A percentile compares a stretch with the other conserved stretches of the same genome.
These are phyloP conservation scores for Electrona antarctica DNA, from an alignment of 2,113 vertebrate species.

Conservation along the genomic window DNA sequence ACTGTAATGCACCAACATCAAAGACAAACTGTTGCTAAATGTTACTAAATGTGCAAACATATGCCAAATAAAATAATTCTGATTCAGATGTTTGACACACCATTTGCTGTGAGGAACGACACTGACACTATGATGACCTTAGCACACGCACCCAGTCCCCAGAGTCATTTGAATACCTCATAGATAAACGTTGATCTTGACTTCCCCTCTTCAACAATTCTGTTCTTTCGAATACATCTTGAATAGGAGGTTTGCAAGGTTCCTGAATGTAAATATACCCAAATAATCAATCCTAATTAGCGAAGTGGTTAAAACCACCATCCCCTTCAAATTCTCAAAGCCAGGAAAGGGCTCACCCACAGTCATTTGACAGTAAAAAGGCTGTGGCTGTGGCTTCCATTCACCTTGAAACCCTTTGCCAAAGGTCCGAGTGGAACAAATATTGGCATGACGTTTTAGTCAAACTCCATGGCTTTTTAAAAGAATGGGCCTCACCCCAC, in stretches of 20 bases:
- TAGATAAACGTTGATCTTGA: constrained; percentile 60
- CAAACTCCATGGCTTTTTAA: constrained; percentile 53
- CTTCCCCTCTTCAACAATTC: constrained; percentile 73
- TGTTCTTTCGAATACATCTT: constrained; percentile 58
- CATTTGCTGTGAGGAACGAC: constrained; percentile 1
- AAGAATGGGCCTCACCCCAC: constrained; percentile 44
- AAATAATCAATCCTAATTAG: constrained; percentile 75
- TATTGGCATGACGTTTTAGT: constrained; percentile 67
- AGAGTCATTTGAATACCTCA: constrained; percentile 72
- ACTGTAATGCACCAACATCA: no score
- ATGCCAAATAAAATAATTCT: constrained; percentile 24
- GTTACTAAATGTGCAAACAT: constrained; percentile 28
- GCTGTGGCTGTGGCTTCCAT: constrained; percentile 78
- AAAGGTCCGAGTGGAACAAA: constrained; percentile 47
- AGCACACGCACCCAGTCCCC: constrained; percentile 19
- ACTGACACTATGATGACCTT: constrained; percentile 43
- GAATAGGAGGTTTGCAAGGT: constrained; percentile 71
- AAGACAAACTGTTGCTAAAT: no score
- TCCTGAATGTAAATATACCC: constrained; percentile 80
- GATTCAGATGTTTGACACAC: background rate
- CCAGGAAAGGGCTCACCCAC: constrained; percentile 75
- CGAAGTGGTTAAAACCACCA: constrained; percentile 63
- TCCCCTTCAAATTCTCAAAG: constrained; percentile 59
- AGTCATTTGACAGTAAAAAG: constrained; percentile 83
- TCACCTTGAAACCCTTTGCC: constrained; percentile 77